Evolutionary conservation across 1,140 invertebrate species (phyloP), one percentile per base, ranked within the genome.

Genomic region (Drosophila tsacasi): DNA sequence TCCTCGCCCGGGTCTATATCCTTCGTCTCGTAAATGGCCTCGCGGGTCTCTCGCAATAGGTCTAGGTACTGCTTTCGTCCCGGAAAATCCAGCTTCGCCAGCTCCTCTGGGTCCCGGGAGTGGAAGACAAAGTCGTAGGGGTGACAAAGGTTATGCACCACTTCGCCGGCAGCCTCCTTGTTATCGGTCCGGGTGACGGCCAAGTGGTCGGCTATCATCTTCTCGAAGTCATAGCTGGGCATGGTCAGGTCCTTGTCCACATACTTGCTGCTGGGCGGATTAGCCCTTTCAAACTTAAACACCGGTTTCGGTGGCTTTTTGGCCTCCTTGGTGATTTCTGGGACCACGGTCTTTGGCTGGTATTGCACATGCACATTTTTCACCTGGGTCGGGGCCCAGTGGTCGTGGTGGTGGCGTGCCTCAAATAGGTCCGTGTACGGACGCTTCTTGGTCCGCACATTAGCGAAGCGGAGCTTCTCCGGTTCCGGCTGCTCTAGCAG

Each of bases 341-440:
- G 80, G 8, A 76, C 27, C 2, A 91, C 76, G 0, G 83, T 82
- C 52, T 92, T 89, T 0, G 83, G 76, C 40, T 92, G 84, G 54
- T 93, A 93, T 12, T 90, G 87, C 2, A 93, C 92, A 55, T 91
- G 79, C 0, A 93, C 81, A 4, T 54, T 72, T 23, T 91, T 92
- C n/a, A 67, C 61, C n/a, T 93, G 84, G 0, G 85, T 92, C 19
- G 92, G 82, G 4, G 83, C 50, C 78, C 81, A 86, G 47, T 93
- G 92, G 35, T 92, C 92, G 35, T 93, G 92, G 61, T 93, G 92
- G 42, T 93, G 92, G 1, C 92, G 76, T 1, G 87, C 83, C 57
- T 92, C 87, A 0, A 93, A 78, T 0, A 75, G 39, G 0, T 83
- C 76, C 8, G 91, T 80, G 27, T 76, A 93, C 0, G 77, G 72